Conservation (phyloP, 2,888 invertebrate genomes). For the Epiblema foenella region DNA sequence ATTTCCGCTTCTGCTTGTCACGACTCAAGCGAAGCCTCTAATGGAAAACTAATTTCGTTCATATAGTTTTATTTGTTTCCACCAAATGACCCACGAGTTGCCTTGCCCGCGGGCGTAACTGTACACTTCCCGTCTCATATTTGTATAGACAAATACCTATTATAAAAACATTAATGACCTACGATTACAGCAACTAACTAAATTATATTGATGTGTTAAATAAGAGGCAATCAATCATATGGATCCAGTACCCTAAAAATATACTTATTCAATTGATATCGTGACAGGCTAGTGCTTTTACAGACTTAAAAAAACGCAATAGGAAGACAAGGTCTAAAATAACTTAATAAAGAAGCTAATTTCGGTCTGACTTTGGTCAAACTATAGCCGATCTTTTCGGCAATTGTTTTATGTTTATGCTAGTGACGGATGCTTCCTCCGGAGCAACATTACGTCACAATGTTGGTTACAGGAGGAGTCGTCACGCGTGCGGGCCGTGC, state of each 20-base stretch:
- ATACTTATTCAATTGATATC: constrained; percentile 11
- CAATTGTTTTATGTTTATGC: background rate
- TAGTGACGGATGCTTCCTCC: background rate
- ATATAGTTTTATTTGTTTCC: constrained; percentile 18
- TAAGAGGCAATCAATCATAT: background rate
- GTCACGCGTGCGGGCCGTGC: constrained; percentile 74
- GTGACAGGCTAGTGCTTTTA: background rate
- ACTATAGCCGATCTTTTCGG: no score
- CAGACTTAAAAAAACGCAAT: no score
- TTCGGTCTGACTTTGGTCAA: background rate
- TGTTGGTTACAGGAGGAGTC: constrained; percentile 70
- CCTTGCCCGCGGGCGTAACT: constrained; percentile 34
- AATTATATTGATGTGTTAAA: constrained; percentile 14
- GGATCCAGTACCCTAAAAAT: background rate
- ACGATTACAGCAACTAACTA: background rate
- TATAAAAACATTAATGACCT: constrained; percentile 14
- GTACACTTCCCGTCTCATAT: constrained; percentile 38
- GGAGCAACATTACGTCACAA: constrained; percentile 2
- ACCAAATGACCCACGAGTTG: constrained; percentile 17
- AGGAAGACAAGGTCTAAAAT: no score
- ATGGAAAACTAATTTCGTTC: constrained; percentile 14
- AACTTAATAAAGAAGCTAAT: no score
- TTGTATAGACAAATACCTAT: constrained; percentile 30
- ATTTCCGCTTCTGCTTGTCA: constrained; percentile 27
- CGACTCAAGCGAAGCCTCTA: constrained; percentile 12